phyloP scores from a whole-genome alignment of 1,140 invertebrate species.

The Zaprionus camerounensis region DNA sequence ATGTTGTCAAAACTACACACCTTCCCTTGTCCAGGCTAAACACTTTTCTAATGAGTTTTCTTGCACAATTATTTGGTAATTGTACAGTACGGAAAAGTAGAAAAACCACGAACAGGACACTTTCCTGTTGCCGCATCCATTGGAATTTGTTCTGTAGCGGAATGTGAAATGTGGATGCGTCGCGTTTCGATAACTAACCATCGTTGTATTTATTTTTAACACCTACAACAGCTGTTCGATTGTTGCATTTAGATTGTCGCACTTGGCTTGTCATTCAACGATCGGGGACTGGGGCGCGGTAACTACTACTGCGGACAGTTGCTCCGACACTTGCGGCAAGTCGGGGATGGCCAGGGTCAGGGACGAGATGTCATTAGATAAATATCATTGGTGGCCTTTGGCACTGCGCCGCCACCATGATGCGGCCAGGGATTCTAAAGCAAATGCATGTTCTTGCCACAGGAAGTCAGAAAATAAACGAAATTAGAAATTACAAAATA shows the following conservation, averaged over 20 bases:
- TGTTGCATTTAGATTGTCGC: slow-evolving; percentile 70
- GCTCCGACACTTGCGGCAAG: slow-evolving; percentile 36
- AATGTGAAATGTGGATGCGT: slow-evolving; percentile 38
- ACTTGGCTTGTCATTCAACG: slow-evolving; percentile 34
- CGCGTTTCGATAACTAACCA: slow-evolving; percentile 67
- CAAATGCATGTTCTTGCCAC: slow-evolving; percentile 61
- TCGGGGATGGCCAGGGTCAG: slow-evolving; percentile 63
- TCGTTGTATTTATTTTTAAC: slow-evolving; percentile 43
- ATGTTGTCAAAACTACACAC: slow-evolving; percentile 4
- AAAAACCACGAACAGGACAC: slow-evolving; percentile 39
- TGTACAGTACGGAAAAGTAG: slow-evolving; percentile 26
- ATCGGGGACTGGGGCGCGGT: background rate
- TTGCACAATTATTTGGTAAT: slow-evolving; percentile 75
- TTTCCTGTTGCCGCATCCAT: slow-evolving; percentile 12
- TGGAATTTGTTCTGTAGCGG: slow-evolving; percentile 43
- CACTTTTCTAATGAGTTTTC: slow-evolving; percentile 75
- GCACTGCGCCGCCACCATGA: slow-evolving; percentile 53
- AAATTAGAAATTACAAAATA: slow-evolving; percentile 18
- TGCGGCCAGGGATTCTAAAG: slow-evolving; percentile 40
- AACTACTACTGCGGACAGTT: slow-evolving; percentile 44
- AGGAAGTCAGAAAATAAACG: slow-evolving; percentile 58
- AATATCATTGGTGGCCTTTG: slow-evolving; percentile 58
- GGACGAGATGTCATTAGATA: slow-evolving; percentile 70
- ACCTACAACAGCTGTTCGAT: slow-evolving; percentile 66
- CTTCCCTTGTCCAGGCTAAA: slow-evolving; percentile 39